Evolutionary conservation across 2,797 vertebrate genomes (phyloP).

Genomic region (Gobio occitaniae): DNA sequence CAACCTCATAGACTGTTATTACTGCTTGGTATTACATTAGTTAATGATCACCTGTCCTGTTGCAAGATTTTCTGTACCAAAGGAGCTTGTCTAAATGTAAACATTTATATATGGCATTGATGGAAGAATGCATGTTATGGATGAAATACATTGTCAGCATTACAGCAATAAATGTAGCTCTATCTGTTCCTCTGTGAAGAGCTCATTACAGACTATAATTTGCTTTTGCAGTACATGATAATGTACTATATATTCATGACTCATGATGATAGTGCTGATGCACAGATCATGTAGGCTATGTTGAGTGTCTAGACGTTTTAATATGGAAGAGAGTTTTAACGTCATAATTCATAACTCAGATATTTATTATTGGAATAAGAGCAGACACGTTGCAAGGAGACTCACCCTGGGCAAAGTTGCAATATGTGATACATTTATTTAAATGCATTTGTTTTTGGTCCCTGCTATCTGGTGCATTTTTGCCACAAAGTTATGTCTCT

Average conservation of each 20-base stretch:
- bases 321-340: background rate
- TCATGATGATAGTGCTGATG: background rate
- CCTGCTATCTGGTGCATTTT: background rate
- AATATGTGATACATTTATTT: background rate
- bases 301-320: background rate
- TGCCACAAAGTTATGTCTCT: background rate
- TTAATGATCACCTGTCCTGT: constrained; percentile 45
- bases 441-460: background rate
- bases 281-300: background rate
- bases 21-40: constrained; percentile 24
- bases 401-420: background rate
- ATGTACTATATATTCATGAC: background rate
- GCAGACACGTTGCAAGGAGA: background rate
- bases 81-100: constrained; percentile 25
- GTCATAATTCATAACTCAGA: background rate
- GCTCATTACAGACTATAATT: background rate
- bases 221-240: background rate
- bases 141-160: background rate
- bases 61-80: constrained; percentile 36
- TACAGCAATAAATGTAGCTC: background rate
- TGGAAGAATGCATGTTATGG: constrained; percentile 17
- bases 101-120: constrained; percentile 18
- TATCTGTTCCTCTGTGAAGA: background rate
- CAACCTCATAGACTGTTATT: constrained; percentile 24
- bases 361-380: background rate